Base-by-base conservation (phyloP, 2,888 invertebrate species). In the Camponotus fellah region DNA sequence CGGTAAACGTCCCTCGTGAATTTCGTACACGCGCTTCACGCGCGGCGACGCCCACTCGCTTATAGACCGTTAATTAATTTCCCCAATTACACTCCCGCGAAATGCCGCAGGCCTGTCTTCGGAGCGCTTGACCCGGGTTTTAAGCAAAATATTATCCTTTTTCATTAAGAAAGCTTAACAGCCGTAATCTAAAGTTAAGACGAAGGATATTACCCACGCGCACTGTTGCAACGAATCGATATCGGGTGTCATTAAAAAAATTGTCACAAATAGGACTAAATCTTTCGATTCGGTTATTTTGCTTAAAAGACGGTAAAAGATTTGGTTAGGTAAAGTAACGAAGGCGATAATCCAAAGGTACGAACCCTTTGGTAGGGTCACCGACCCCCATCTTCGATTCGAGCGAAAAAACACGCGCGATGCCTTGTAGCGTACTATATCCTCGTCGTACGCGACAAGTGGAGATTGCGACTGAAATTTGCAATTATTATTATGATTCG, bases 31-130 rank as follows among this genome's bases (percentile, higher is more conserved):
- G 75, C 77, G 46, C 75, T 60, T 64, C 83, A 84, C 84, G 85
- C 86, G 46, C 74, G 62, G 32, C 53, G 37, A 62, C 60, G 62
- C 72, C 53, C 53, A 53, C 49, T 53, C 8, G 53, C 91, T 91
- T 91, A 90, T 88, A 85, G 89, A 88, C 88, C 87, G 88, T 91
- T 92, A 92, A 92, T 92, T 92, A 92, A 92, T 92, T 91, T 92
- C 90, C 86, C 88, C 91, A 91, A 89, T 92, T 92, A 92, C 88
- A 90, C 83, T 56, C 49, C 49, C 87, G 46, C 32, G 82, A 85
- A 83, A 80, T 85, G 69, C 58, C 62, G 21, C 34, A 34, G 14
- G 10, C 12, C 17, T 37, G 60, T 60, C 79, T 46, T 69, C 34
- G 60, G 4, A 46, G 8, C 60, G 26, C 60, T 71, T 71, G 79